These are phyloP conservation scores for Stomorhina lunata DNA, from an alignment of 2,888 invertebrate genomes.

Conservation along the genomic window DNA sequence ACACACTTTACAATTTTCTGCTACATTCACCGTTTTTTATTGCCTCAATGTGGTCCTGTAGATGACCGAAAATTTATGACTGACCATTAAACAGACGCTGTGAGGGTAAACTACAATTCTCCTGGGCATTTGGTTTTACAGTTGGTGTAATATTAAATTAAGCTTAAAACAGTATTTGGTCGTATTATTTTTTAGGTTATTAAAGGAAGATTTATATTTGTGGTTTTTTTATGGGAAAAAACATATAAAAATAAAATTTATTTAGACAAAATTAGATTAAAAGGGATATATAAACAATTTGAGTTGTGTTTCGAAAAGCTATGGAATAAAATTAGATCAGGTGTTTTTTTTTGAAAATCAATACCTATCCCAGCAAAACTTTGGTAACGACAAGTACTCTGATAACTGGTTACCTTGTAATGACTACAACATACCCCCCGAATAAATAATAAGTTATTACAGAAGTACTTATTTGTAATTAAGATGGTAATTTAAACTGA, in stretches of 20 bases:
- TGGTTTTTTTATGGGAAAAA: conserved; percentile 7
- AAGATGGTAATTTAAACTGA: too few species aligned
- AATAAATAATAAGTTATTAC: too few species aligned
- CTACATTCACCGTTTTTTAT: conserved; percentile 39
- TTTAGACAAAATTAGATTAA: too few species aligned
- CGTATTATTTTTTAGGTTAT: neutral
- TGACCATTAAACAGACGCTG: conserved; percentile 38
- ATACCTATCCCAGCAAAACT: too few species aligned
- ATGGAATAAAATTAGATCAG: neutral
- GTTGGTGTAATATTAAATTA: conserved; percentile 56
- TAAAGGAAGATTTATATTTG: conserved; percentile 6
- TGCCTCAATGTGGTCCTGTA: neutral
- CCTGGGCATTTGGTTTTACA: conserved; percentile 56
- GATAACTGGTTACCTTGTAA: too few species aligned
- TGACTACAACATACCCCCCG: too few species aligned
- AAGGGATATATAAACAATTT: neutral
- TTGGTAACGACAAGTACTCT: too few species aligned
- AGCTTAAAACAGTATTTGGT: conserved; percentile 48
- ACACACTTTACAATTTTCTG: conserved; percentile 27
- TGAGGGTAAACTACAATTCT: conserved; percentile 21
- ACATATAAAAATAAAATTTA: neutral
- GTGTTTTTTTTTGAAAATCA: neutral
- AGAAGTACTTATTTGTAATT: too few species aligned
- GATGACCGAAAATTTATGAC: conserved; percentile 57
- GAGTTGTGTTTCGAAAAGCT: neutral